Evolutionary conservation across 2,888 invertebrate genomes (phyloP), one percentile per base, ranked within the genome.

Genomic region (Phalangium opilio): DNA sequence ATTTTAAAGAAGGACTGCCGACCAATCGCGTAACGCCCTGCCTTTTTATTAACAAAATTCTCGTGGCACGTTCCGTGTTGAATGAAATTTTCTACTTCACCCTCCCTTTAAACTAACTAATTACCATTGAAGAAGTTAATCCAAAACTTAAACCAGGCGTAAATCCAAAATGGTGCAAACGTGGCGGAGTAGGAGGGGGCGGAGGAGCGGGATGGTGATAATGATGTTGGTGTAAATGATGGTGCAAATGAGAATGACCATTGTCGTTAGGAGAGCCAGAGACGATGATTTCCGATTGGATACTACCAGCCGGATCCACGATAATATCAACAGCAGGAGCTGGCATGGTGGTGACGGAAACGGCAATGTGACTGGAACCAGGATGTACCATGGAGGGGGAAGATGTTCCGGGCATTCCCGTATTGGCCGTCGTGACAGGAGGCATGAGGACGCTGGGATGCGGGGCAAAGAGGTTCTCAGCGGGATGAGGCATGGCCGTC

Each of bases 201-300:
- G 27, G 27, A 42, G 61, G 61, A 38, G 63, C 63, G 45, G 61
- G 61, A 62, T 74, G 75, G 62, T 82, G 81, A 60, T 81, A 79
- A 71, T 81, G 76, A 61, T 82, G 81, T 64, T 82, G 82, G 62
- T 82, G 81, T 2, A 81, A 73, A 57, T 81, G 79, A 50, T 78
- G 80, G 10, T 67, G 68, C 35, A 47, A 20, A 34, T 50, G 45
- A 21, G 45, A 44, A 45, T 49, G 49, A n/a, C 38, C 38, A 38
- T 4, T 38, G 18, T 38, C 38, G 14, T 18, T 27, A 4, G 60
- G 53, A 39, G 59, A 52, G 49, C 60, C 60, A 49, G 60, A 60
- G 4, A 64, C 61, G 18, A 63, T 60, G 43, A 63, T 60, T 50
- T 63, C 63, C 27, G 63, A 57, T 47, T 60, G 61, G 14, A 63